Base-by-base conservation (phyloP, 2,888 invertebrate species). In the Plebejus anna region DNA sequence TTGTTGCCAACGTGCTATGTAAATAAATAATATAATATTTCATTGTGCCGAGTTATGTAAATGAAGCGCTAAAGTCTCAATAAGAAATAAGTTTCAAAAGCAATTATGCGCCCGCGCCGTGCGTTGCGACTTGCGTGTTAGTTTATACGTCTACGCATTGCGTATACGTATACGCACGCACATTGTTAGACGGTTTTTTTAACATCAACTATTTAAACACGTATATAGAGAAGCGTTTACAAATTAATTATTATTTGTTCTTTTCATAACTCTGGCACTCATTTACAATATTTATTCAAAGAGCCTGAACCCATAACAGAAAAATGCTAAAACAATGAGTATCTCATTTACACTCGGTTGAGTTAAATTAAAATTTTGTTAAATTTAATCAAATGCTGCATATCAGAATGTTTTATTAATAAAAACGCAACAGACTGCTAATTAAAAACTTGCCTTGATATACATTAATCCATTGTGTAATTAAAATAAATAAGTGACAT, bases 1-100 rank as follows among this genome's bases (percentile, higher is more conserved):
- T 72, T 76, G 61, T 72, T 77, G 28, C 55, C 73, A 51, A 55
- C 73, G 73, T 73, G 38, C 32, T 72, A 28, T 61, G 38, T 42
- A 2, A 72, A 72, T 72, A 47, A n/a, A 72, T 38, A 38, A 38
- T 42, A 28, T 61, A 11, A 28, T 59, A 59, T 59, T 28, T 61
- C 61, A 61, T 22, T 61, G 11, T 61, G 61, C 61, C 9, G 61
- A 61, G 61, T 61, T 61, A 61, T 61, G 28, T 61, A 9, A 61
- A 61, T 22, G 28, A 4, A 28, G 61, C 11, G 4, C 16, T 55
- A 16, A 61, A 11, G 28, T 61, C 61, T 61, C 0, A 61, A 61
- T 61, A 9, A 9, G 28, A 61, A 28, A 28, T 61, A 61, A 61
- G 22, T 55, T 55, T 16, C 1, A 0, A 16, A 13, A 16, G 16